Conservation (phyloP, 2,888 invertebrate genomes). For the Harpagoxenus sublaevis region DNA sequence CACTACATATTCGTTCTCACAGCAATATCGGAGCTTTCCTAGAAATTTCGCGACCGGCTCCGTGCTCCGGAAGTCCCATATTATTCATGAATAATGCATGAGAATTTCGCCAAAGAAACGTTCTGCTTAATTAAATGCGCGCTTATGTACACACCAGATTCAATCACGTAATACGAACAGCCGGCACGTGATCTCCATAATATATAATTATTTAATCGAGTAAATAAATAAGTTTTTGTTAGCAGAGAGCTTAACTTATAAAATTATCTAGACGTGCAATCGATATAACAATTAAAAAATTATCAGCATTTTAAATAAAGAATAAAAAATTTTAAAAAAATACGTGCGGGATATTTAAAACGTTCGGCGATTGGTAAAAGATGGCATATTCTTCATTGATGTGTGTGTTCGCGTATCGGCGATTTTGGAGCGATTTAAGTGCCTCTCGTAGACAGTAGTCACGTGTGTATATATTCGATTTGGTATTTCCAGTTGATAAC, state of each 20-base stretch:
- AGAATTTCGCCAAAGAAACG: constrained; percentile 37
- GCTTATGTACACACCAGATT: neutral
- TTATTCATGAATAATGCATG: constrained; percentile 39
- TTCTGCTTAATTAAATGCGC: constrained; percentile 31
- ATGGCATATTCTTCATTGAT: neutral
- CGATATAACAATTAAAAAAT: neutral
- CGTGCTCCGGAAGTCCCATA: constrained; percentile 28
- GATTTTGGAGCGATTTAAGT: constrained; percentile 29
- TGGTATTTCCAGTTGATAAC: constrained; percentile 7
- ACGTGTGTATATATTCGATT: constrained; percentile 11
- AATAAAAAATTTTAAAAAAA: neutral
- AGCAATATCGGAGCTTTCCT: constrained; percentile 1
- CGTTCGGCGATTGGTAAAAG: neutral
- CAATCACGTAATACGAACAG: constrained; percentile 20
- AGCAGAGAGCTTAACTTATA: neutral
- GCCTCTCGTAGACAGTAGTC: neutral
- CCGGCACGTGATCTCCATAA: neutral
- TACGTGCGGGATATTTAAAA: neutral
- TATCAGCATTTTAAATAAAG: neutral
- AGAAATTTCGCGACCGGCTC: constrained; percentile 47
- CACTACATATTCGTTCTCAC: constrained; percentile 24
- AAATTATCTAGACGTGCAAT: neutral
- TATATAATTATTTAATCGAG: constrained; percentile 14
- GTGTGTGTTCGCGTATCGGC: neutral
- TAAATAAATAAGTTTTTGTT: constrained; percentile 20